Evolutionary conservation across 2,888 invertebrate species (phyloP), one percentile per base, ranked within the genome.

Genomic region (Idaea straminata): DNA sequence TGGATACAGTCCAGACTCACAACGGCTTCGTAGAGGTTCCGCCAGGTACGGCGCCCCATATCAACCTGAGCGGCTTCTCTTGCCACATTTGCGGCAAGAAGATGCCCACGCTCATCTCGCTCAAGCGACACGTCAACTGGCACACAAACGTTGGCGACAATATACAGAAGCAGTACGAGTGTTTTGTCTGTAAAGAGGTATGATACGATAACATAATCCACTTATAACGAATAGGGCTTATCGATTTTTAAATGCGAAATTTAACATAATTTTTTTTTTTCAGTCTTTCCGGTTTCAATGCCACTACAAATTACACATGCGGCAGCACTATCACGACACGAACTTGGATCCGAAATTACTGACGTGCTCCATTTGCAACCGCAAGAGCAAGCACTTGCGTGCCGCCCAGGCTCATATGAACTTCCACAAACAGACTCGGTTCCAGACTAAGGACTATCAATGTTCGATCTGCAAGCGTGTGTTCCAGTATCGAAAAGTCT

Each of bases 371-470:
- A 87, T 91, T 72, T 93, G 93, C 80, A 86, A 87, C 63, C 87
- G 92, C 58, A 83, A 80, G 71, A 90, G 89, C 80, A 93, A 93
- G 71, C 88, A 93, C 70, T 81, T 93, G 6, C 90, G 93, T 38
- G 93, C 92, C 1, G 92, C 92, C 59, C 87, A 86, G 69, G 85
- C 85, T 35, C 93, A 93, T 78, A 88, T 87, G 86, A 89, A 86
- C 77, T 93, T 78, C 82, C 93, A 93, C 83, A 90, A 91, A 67
- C 92, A 92, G 70, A 92, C 89, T 0, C 87, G 92, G 65, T 92
- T 92, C 82, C 83, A 91, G 74, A 87, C 80, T 77, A 89, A 90
- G 58, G 92, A 92, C 83, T 93, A 93, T 76, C 86, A 89, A 76
- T 93, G 93, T 74, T 86, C 91, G 57, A 89, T 93, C 62, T 93